Evolutionary conservation across 1,140 invertebrate genomes (phyloP), one percentile per base, ranked within the genome.

Genomic region (Aphelenchoides besseyi): DNA sequence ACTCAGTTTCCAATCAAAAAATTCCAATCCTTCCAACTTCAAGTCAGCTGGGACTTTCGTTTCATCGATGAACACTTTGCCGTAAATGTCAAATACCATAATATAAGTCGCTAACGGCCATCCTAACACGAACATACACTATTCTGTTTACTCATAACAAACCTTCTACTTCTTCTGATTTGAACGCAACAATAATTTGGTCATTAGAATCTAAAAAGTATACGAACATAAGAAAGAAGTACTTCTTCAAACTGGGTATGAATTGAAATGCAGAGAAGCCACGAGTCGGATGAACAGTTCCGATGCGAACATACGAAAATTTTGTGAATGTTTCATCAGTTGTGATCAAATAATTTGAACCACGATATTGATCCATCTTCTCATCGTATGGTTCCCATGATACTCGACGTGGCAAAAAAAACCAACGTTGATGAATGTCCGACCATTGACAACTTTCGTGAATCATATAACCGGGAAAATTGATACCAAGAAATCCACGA

Each of bases 401-500:
- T 75, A 92, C 93, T 73, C 94, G 86, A 68, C 73, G 87, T 0
- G 95, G 95, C 70, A 98, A 86, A 84, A 98, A 98, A 81, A 92
- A 92, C 95, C 95, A 98, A 68, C 89, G 89, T 72, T 90, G 87
- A 75, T 91, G 89, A 2, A 90, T 75, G 5, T 89, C 85, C 63
- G 93, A 95, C 94, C 94, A 98, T 0, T 89, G 89, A 3, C 87
- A 92, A 26, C 93, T 92, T 86, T 98, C 95, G 82, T 97, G 94
- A 70, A 97, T 95, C 89, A 97, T 91, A 82, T 98, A 97, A 8
- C 94, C 94, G 85, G 88, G 73, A 32, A 37, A 35, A 28, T 18
- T 53, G 2, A 74, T 74, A 16, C 72, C 72, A n/a, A 59, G 18
- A n/a, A 16, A 16, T 3, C 12, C 28, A 16, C 72, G 30, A 26